Base-by-base conservation (phyloP, 2,797 vertebrate genomes). In the Gymnothorax reevesii region DNA sequence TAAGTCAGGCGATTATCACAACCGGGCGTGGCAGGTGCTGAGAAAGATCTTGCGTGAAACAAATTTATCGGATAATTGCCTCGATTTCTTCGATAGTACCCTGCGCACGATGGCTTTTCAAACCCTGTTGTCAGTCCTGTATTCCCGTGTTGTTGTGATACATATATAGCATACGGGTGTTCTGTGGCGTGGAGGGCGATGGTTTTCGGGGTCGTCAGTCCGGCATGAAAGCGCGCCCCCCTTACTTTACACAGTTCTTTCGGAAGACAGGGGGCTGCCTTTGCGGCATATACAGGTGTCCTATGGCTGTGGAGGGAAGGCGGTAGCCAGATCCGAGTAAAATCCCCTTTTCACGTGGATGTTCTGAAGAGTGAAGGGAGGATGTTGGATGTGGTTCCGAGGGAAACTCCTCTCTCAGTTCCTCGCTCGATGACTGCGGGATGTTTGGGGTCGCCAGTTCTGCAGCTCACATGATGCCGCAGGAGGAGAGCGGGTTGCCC, bases 401-500 rank as follows among this genome's bases (percentile, higher is more conserved):
- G 33, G 33, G 33, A 42, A 42, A 42, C 33, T 42, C 33, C 33
- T 42, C 33, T 42, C 2, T 42, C 33, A 42, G 33, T 42, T 42
- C 33, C 33, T 42, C 33, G 33, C 33, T 42, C 1, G 33, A 42
- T 42, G 33, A 42, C 33, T 42, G 33, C 33, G 57, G 27, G 75
- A 60, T n/a, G 42, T 82, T 27, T 52, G 88, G 91, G 87, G 90
- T 27, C 79, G 89, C 90, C 89, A 87, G 93, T 93, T 93, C 91
- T 93, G 93, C 93, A 25, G 83, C 62, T 95, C 97, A 99, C 98
- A 99, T 99, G 97, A 99, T 99, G 94, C 97, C 96, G 91, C 98
- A 99, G 93, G 98, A 97, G 25, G 98, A 97, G 90, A 99, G 96
- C 0, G 98, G 98, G 95, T 99, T 99, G 92, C 97, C 95, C 90